phyloP scores from a whole-genome alignment of 2,888 invertebrate species.

The Quadriops clusia region DNA sequence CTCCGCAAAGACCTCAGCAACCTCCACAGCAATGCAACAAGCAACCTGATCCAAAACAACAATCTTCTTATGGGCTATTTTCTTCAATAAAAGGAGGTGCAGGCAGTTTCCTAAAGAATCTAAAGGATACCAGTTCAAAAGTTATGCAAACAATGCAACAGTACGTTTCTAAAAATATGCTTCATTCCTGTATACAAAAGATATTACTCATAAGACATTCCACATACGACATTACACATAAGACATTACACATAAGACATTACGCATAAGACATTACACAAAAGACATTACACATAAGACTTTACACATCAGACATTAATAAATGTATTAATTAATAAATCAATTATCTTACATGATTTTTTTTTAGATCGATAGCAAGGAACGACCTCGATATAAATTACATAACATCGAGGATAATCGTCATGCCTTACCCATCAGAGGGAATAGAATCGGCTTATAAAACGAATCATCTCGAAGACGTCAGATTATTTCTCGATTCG shows the following conservation, averaged over 20 bases:
- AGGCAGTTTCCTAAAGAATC: conserved; percentile 81
- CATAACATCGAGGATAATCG: conserved; percentile 79
- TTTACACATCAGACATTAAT: too few relatives aligned
- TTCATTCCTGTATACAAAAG: conserved; percentile 4
- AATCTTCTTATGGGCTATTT: conserved; percentile 40
- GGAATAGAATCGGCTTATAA: conserved; percentile 87
- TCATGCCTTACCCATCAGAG: conserved; percentile 93
- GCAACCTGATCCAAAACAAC: conserved; percentile 27
- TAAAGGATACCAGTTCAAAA: conserved; percentile 92
- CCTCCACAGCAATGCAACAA: conserved; percentile 26
- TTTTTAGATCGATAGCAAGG: conserved; percentile 63
- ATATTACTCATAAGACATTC: too few relatives aligned
- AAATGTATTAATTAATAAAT: too few relatives aligned
- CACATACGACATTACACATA: too few relatives aligned
- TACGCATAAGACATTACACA: too few relatives aligned
- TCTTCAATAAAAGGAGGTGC: conserved; percentile 86
- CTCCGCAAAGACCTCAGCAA: conserved; percentile 31
- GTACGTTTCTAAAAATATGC: conserved; percentile 38
- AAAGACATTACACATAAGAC: too few relatives aligned
- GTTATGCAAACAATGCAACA: conserved; percentile 95
- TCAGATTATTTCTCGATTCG: conserved; percentile 66
- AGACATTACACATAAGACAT: too few relatives aligned
- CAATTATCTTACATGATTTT: too few relatives aligned
- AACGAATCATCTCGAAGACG: conserved; percentile 87
- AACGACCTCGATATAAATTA: conserved; percentile 86